Base-by-base conservation (phyloP, 1,140 invertebrate species). In the Pantala flavescens region DNA sequence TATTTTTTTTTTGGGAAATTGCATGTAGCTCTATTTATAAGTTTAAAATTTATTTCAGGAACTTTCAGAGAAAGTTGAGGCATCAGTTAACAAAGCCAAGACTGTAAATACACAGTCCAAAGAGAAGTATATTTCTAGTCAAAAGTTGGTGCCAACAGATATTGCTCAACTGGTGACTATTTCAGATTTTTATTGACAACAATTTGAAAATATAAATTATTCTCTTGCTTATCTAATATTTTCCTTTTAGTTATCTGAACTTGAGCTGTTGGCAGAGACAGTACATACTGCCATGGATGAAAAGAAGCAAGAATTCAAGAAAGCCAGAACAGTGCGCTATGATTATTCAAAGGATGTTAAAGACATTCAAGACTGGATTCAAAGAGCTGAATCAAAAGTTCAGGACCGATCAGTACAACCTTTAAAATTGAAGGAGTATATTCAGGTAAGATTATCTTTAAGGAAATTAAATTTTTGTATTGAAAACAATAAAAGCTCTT, bases 291-390 rank as follows among this genome's bases (percentile, higher is more conserved):
- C 87, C 11, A 92, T 95, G 90, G 93, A 95, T 78, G 92, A 94
- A 78, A 94, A 94, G 81, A 88, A 92, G 77, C 87, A 90, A 79
- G 93, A 95, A 81, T 90, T 92, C 81, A 94, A 94, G 80, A 88
- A 92, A 71, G 94, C 93, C 10, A 88, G 88, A 78, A 93, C 93
- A 21, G 87, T 91, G 73, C 86, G 93, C 23, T 88, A 88, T 23
- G 93, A 96, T 75, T 96, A 94, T 81, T 81, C 89, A 11, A 83
- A 85, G 21, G 93, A 93, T 77, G 89, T 94, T 10, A 93, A 95
- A 76, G 88, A 89, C 74, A 86, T 96, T 0, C 91, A 93, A 78
- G 84, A 86, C 24, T 96, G 94, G 94, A 85, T 96, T 43, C 87
- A 90, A 55, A 86, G 90, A 71, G 91, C 93, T 0, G 93, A 96